Percentiles rank a stretch among this genome's conserved stretches.
Conservation (phyloP, 2,113 vertebrate species). For the Crotalus viridis region DNA sequence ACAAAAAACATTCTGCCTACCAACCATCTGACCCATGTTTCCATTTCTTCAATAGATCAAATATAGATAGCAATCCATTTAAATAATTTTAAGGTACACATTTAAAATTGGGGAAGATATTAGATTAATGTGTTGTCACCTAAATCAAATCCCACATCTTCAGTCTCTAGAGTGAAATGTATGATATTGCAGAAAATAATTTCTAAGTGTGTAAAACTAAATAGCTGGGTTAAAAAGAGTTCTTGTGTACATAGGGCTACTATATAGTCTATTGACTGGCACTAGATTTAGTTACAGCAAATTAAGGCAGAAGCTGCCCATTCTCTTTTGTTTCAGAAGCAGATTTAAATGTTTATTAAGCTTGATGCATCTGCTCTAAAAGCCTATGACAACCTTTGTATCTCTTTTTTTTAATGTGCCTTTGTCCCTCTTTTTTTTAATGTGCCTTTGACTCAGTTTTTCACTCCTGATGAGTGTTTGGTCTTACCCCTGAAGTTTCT, state of each 20-base stretch:
- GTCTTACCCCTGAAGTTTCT: too few species aligned
- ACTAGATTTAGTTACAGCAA: background rate
- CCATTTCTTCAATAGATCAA: background rate
- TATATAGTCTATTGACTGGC: background rate
- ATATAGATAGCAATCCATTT: background rate
- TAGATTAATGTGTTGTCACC: too few species aligned
- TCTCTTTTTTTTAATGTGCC: background rate
- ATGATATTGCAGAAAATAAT: background rate
- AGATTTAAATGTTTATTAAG: background rate
- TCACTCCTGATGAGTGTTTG: background rate
- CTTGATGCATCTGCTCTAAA: background rate
- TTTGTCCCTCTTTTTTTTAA: background rate
- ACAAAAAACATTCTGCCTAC: background rate
- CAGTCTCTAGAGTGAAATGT: background rate
- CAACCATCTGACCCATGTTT: background rate
- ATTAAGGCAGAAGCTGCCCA: background rate
- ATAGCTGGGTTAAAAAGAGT: background rate
- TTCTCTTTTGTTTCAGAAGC: background rate
- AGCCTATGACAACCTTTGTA: background rate
- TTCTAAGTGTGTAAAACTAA: background rate
- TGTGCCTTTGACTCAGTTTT: background rate
- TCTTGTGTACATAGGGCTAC: background rate
- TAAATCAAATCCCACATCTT: background rate
- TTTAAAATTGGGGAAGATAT: background rate
- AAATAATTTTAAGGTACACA: background rate